Evolutionary conservation across 2,797 vertebrate species (phyloP).

Genomic region (Acrocephalus scirpaceus): DNA sequence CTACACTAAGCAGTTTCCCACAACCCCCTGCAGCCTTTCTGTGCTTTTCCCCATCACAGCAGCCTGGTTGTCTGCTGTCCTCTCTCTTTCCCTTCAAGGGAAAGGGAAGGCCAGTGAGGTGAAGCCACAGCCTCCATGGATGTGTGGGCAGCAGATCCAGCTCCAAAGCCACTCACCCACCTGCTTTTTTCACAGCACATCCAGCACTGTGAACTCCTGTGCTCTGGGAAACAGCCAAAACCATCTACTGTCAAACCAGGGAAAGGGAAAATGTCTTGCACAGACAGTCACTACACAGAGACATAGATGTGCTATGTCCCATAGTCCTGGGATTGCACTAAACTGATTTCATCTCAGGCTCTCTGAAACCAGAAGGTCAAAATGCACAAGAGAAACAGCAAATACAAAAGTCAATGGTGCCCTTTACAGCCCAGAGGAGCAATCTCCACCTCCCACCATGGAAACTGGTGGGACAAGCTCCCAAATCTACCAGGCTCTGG

Average conservation of each 20-base stretch:
- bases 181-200: background rate
- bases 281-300: background rate
- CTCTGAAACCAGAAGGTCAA: background rate
- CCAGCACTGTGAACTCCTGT: fast-evolving
- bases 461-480: background rate
- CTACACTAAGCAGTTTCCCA: background rate
- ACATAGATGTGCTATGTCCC: background rate
- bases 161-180: background rate
- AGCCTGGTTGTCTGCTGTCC: background rate
- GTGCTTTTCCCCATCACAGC: too few relatives aligned
- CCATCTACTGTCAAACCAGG: background rate
- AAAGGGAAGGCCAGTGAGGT: background rate
- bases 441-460: background rate
- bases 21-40: background rate
- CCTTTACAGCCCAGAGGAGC: background rate
- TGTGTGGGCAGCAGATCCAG: background rate
- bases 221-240: background rate
- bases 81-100: background rate
- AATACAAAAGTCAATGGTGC: background rate
- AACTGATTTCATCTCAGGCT: background rate
- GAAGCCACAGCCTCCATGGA: background rate
- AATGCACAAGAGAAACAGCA: background rate
- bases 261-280: background rate
- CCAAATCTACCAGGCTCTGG: background rate
- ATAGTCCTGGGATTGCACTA: background rate